A percentile compares a stretch with the other conserved stretches of the same genome.
Evolutionary conservation across 2,113 vertebrate genomes (phyloP).

Genomic region (Lanius ludovicianus): DNA sequence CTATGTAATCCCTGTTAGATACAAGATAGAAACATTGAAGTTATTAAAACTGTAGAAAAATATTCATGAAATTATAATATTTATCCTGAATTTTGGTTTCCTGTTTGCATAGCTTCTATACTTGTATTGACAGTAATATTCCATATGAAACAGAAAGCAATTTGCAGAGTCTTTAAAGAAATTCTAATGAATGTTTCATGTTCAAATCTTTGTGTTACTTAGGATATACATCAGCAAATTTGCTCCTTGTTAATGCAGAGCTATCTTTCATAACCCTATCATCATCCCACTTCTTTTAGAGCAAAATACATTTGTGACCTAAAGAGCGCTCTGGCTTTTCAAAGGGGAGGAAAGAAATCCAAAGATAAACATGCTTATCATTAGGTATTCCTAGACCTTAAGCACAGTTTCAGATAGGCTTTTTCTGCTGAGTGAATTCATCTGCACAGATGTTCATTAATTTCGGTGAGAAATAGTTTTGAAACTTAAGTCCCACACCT

Average conservation of each 20-base stretch:
- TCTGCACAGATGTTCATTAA: slow-evolving; percentile 28
- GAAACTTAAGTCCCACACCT: not conserved
- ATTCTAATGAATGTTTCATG: not conserved
- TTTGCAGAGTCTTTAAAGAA: not conserved
- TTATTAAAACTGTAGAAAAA: not conserved
- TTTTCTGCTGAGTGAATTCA: not conserved
- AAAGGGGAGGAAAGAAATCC: not conserved
- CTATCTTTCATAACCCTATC: not conserved
- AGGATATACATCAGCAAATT: not conserved
- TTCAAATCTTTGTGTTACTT: not conserved
- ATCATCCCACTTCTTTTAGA: not conserved
- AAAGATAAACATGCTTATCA: not conserved
- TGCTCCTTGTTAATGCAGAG: not conserved
- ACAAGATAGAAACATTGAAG: not conserved
- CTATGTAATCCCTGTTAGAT: not conserved
- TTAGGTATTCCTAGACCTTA: not conserved
- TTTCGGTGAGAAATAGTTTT: not conserved
- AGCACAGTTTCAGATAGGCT: not conserved
- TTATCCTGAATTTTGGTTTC: not conserved
- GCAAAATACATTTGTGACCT: not conserved
- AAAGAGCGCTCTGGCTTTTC: not conserved
- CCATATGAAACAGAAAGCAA: not conserved
- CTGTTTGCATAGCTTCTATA: not conserved
- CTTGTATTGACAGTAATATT: not conserved
- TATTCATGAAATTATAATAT: not conserved